Evolutionary conservation across 2,797 vertebrate species (phyloP).

Genomic region (Oreochromis mossambicus): DNA sequence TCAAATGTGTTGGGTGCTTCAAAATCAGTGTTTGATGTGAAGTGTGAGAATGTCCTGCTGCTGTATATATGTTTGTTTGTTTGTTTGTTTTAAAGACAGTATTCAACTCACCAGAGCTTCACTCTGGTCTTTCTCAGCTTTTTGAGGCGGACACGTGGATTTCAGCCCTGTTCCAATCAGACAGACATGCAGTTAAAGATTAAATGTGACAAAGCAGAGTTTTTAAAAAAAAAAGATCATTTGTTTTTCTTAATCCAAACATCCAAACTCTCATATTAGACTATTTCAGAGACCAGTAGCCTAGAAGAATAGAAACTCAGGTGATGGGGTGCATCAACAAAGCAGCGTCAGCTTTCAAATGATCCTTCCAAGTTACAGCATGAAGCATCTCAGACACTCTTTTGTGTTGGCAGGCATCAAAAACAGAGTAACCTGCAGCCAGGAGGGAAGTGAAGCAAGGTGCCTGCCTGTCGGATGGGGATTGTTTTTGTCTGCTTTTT

Average conservation of each 20-base stretch:
- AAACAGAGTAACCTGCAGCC: slow-evolving; percentile 1
- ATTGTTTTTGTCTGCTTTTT: not conserved
- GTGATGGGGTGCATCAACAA: slow-evolving; percentile 14
- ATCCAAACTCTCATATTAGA: not conserved
- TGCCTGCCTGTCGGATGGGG: not conserved
- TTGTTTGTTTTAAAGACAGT: not conserved
- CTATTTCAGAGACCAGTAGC: not conserved
- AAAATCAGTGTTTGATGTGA: not conserved
- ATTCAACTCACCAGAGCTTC: slow-evolving; percentile 70
- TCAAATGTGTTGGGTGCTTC: not conserved
- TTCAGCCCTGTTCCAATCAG: slow-evolving; percentile 64
- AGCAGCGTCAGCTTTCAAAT: slow-evolving; percentile 7
- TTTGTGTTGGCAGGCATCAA: slow-evolving; percentile 6
- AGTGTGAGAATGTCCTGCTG: not conserved
- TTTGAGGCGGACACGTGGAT: slow-evolving; percentile 48
- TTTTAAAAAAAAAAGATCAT: not conserved
- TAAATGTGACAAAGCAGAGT: not conserved
- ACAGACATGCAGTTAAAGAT: not conserved
- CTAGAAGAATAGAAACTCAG: not conserved
- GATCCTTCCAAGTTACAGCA: slow-evolving; percentile 16
- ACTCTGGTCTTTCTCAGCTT: slow-evolving; percentile 68
- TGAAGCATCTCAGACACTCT: not conserved
- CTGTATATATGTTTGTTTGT: not conserved
- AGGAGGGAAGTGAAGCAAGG: not conserved
- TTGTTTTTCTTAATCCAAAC: not conserved